Conservation (phyloP, 2,797 vertebrate genomes). For the Clangula hyemalis region DNA sequence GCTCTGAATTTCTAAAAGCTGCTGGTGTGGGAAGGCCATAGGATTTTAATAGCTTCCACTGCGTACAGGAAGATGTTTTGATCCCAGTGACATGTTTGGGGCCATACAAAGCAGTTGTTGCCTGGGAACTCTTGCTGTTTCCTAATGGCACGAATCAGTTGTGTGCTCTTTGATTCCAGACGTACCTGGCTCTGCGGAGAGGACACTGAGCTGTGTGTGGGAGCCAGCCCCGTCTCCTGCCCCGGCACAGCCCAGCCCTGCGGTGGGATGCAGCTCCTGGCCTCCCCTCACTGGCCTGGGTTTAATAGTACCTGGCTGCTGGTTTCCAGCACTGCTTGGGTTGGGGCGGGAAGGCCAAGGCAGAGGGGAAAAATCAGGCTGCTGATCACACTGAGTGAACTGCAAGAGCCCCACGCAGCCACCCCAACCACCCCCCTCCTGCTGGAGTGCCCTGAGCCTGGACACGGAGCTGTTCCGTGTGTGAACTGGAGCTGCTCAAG, state of each 20-base stretch:
- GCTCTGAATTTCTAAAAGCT: not conserved
- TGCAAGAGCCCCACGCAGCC: not conserved
- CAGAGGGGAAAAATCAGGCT: not conserved
- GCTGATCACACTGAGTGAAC: not conserved
- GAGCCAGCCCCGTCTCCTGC: not conserved
- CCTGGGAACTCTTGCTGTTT: not conserved
- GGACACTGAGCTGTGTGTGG: not conserved
- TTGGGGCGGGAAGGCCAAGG: not conserved
- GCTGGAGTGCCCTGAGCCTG: not conserved
- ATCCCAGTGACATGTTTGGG: not conserved
- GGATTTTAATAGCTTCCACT: not conserved
- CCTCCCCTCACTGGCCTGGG: not conserved
- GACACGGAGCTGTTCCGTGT: not conserved
- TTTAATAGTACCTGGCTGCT: not conserved
- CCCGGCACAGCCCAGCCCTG: not conserved
- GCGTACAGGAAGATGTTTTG: not conserved
- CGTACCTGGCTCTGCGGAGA: not conserved
- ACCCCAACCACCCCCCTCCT: too few species aligned
- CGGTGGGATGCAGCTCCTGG: not conserved
- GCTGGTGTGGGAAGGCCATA: not conserved
- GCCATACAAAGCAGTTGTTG: not conserved
- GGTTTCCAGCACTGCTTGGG: not conserved
- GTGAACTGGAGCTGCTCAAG: not conserved
- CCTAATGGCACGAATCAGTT: not conserved
- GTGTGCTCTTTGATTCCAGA: not conserved